Evolutionary conservation across 30 jellyfish, hydroid and myxozoan genomes (phyloP).

Genomic region (Turritopsis rubra): DNA sequence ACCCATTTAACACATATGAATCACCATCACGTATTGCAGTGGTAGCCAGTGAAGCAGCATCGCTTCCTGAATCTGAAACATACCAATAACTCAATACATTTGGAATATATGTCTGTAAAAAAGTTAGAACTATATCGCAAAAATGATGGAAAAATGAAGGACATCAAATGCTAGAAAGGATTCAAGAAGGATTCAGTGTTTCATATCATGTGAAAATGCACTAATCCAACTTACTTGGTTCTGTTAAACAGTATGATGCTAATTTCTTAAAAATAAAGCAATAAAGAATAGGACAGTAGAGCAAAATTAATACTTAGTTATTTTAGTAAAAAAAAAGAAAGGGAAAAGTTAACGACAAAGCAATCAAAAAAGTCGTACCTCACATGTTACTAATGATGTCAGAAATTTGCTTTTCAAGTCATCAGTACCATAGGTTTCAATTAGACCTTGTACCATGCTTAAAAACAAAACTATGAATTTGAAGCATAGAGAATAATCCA

Average conservation of each 20-base stretch:
- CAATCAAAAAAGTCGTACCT: slow-evolving; percentile 38
- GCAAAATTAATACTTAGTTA: not conserved
- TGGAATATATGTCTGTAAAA: not conserved
- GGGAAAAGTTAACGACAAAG: too few relatives aligned
- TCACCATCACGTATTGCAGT: slow-evolving; percentile 61
- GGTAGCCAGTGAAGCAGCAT: slow-evolving; percentile 71
- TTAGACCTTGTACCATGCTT: slow-evolving; percentile 77
- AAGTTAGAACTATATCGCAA: not conserved
- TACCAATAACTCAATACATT: not conserved
- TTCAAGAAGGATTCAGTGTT: not conserved
- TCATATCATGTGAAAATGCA: not conserved
- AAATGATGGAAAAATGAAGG: not conserved
- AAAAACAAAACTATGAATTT: not conserved
- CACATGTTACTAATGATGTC: slow-evolving; percentile 57
- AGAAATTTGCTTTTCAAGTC: slow-evolving; percentile 56
- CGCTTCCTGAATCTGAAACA: slow-evolving; percentile 65
- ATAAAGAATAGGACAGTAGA: not conserved
- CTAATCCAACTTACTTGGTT: slow-evolving; percentile 44
- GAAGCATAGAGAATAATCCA: too few relatives aligned
- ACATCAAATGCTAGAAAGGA: not conserved
- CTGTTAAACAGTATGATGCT: slow-evolving; percentile 70
- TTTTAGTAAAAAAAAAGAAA: not conserved
- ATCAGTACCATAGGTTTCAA: slow-evolving; percentile 58
- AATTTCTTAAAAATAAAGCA: slow-evolving; percentile 20
- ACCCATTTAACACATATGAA: slow-evolving; percentile 52